Percentiles rank a stretch among this genome's conserved stretches.
Conservation (phyloP, 2,113 vertebrate genomes). For the Elaphurus davidianus region DNA sequence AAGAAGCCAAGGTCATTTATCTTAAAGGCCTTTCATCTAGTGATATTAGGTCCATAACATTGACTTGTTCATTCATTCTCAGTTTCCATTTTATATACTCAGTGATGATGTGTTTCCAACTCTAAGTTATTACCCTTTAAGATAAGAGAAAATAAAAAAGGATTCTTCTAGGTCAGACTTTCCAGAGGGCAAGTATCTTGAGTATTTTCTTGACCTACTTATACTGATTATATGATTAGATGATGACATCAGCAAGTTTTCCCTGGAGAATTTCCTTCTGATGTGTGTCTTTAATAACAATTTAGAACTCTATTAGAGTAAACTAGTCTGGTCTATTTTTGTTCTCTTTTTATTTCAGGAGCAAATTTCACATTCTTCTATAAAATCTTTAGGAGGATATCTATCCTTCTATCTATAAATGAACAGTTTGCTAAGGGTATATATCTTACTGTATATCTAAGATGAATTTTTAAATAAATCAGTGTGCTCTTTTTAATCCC, state of each 20-base stretch:
- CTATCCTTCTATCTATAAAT: background rate
- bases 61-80: background rate
- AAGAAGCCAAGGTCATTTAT: conserved; percentile 6
- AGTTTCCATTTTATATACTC: background rate
- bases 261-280: background rate
- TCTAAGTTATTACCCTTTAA: background rate
- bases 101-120: background rate
- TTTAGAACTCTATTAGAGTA: background rate
- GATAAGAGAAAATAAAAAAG: background rate
- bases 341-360: background rate
- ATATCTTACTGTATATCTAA: background rate
- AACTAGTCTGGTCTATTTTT: background rate
- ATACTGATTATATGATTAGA: conserved; percentile 23
- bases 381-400: background rate
- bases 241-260: conserved; percentile 13
- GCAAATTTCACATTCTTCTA: background rate
- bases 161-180: conserved; percentile 32
- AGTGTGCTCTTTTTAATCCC: background rate
- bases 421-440: background rate
- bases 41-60: background rate
- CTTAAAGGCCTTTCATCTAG: background rate
- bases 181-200: background rate
- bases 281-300: background rate
- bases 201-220: conserved; percentile 47
- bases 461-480: background rate